These are phyloP conservation scores for Phymanthus crucifer DNA, from an alignment of 92 coral and sea anemone genomes.

Conservation along the genomic window DNA sequence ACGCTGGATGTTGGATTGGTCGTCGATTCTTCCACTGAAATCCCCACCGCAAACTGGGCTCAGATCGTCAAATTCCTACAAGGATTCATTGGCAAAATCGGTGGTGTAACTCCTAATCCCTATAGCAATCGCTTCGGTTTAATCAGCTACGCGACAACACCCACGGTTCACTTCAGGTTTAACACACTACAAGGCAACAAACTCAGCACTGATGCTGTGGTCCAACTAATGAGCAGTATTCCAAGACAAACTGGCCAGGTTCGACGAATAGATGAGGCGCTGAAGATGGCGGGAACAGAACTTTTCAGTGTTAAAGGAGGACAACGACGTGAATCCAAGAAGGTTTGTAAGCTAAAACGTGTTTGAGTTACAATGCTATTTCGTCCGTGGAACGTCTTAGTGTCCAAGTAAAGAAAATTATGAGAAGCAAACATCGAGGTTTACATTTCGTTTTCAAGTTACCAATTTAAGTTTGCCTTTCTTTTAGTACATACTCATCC, in stretches of 20 bases:
- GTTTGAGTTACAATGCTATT: background rate
- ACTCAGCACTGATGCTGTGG: conserved; percentile 15
- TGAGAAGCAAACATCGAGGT: too few relatives aligned
- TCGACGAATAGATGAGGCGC: conserved; percentile 60
- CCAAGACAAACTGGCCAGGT: conserved; percentile 37
- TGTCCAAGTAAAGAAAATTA: too few relatives aligned
- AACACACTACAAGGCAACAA: conserved; percentile 27
- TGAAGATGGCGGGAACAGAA: conserved; percentile 42
- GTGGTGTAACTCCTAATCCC: conserved; percentile 22
- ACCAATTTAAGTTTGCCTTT: background rate
- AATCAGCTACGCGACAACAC: conserved; percentile 34
- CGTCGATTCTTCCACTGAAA: conserved; percentile 29
- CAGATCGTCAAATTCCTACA: conserved; percentile 27
- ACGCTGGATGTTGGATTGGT: conserved; percentile 24
- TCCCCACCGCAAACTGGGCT: conserved; percentile 23
- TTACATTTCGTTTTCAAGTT: background rate
- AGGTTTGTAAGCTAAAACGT: conserved; percentile 23
- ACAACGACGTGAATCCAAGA: conserved; percentile 48
- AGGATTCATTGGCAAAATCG: conserved; percentile 23
- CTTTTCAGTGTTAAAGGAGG: conserved; percentile 59
- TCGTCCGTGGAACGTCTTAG: background rate
- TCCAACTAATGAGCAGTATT: conserved; percentile 8
- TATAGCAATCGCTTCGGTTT: conserved; percentile 43
- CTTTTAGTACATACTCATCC: background rate
- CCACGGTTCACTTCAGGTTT: conserved; percentile 27